Evolutionary conservation across 2,888 invertebrate species (phyloP).

Genomic region (Agapetus fuscipes): DNA sequence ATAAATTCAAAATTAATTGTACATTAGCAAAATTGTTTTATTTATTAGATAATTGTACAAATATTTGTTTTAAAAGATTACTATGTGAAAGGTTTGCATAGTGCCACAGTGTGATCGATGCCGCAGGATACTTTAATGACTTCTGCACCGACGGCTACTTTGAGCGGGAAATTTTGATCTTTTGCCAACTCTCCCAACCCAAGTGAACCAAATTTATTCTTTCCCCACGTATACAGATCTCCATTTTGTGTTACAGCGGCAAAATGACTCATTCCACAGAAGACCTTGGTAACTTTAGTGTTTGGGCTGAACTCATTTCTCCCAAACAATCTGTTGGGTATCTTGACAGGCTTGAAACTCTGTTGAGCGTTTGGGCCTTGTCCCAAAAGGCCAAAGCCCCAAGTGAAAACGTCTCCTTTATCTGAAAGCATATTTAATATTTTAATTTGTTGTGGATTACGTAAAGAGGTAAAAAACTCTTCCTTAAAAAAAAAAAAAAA

Average conservation of each 20-base stretch:
- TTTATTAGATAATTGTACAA: no score
- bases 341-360: conserved; percentile 53
- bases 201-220: conserved; percentile 73
- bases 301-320: conserved; percentile 71
- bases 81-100: conserved; percentile 64
- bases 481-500: no score
- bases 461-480: no score
- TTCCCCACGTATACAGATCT: conserved; percentile 87
- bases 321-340: conserved; percentile 79
- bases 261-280: conserved; percentile 65
- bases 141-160: conserved; percentile 68
- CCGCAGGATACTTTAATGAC: conserved; percentile 69
- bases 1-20: not conserved
- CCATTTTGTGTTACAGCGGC: conserved; percentile 76
- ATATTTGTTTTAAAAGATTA: conserved; percentile 1
- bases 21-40: no score
- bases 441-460: no score
- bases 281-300: conserved; percentile 52
- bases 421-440: conserved; percentile 44
- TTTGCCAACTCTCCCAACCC: conserved; percentile 65
- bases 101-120: conserved; percentile 73
- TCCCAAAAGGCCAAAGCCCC: conserved; percentile 92
- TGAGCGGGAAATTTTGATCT: conserved; percentile 83
- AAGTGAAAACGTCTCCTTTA: conserved; percentile 75
- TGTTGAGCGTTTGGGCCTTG: conserved; percentile 71